phyloP scores from a whole-genome alignment of 2,113 vertebrate genomes.

The Passer montanus region DNA sequence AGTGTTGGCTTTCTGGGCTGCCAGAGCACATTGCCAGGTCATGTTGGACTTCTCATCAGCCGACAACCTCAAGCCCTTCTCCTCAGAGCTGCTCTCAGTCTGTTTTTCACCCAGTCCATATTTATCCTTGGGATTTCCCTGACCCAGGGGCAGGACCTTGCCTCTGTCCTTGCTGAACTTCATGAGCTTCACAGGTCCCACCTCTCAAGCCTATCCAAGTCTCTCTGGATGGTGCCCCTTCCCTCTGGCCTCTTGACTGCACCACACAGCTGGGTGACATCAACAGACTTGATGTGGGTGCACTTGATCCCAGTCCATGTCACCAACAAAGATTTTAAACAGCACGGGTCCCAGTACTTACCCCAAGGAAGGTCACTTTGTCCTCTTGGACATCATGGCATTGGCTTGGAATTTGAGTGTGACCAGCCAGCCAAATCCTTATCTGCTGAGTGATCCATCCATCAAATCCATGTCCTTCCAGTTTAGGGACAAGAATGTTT shows the following conservation, averaged over 20 bases:
- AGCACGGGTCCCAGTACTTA: not conserved
- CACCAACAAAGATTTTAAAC: not conserved
- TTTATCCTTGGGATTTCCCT: not conserved
- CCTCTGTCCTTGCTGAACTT: not conserved
- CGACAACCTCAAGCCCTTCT: not conserved
- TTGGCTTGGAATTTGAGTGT: not conserved
- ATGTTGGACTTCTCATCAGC: not conserved
- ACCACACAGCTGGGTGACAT: not conserved
- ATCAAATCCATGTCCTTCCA: not conserved
- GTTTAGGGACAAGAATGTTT: not conserved
- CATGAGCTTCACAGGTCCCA: not conserved
- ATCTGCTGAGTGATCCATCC: not conserved
- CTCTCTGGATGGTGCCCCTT: not conserved
- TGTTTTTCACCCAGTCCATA: not conserved
- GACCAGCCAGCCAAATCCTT: not conserved
- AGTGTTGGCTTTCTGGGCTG: not conserved
- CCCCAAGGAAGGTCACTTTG: not conserved
- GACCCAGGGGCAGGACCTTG: not conserved
- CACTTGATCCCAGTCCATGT: not conserved
- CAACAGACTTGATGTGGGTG: not conserved
- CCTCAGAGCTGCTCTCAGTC: not conserved
- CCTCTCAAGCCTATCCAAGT: not conserved
- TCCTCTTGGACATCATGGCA: not conserved
- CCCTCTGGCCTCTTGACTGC: not conserved
- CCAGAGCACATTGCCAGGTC: not conserved